phyloP scores from a whole-genome alignment of 2,797 vertebrate species.

The Pteronotus mesoamericanus region DNA sequence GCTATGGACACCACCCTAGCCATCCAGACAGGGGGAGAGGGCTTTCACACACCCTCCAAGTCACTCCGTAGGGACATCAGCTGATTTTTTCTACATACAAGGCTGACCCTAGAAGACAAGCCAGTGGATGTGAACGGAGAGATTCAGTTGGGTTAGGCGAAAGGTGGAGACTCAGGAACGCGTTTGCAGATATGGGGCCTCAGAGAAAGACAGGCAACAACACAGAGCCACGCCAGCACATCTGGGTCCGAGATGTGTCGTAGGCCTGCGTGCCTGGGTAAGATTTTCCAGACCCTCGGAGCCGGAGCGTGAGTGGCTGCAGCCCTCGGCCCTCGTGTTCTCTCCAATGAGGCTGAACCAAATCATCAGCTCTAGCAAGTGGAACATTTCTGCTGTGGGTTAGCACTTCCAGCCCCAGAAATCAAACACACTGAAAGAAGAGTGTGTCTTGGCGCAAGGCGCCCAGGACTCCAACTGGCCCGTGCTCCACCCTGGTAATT shows the following conservation, averaged over 20 bases:
- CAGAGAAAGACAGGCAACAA: neutral
- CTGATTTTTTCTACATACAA: neutral
- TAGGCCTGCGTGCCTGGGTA: neutral
- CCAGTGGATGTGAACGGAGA: neutral
- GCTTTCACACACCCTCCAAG: neutral
- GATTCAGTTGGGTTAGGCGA: neutral
- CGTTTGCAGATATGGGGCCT: neutral
- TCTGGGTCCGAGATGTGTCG: neutral
- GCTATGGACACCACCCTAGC: neutral
- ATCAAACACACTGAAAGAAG: neutral
- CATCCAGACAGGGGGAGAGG: neutral
- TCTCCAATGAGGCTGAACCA: neutral
- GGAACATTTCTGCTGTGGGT: conserved; percentile 19
- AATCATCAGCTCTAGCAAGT: neutral
- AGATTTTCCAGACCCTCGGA: conserved; percentile 31
- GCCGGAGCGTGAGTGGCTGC: neutral
- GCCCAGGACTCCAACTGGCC: neutral
- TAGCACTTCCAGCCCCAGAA: neutral
- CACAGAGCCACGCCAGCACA: neutral
- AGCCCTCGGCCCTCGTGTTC: neutral
- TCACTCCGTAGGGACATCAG: neutral
- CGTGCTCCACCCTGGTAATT: neutral
- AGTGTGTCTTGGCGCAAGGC: neutral
- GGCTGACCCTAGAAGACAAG: neutral
- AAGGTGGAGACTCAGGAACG: neutral